Conservation (phyloP, 2,113 vertebrate species). For the Rhinopomastus cyanomelas region DNA sequence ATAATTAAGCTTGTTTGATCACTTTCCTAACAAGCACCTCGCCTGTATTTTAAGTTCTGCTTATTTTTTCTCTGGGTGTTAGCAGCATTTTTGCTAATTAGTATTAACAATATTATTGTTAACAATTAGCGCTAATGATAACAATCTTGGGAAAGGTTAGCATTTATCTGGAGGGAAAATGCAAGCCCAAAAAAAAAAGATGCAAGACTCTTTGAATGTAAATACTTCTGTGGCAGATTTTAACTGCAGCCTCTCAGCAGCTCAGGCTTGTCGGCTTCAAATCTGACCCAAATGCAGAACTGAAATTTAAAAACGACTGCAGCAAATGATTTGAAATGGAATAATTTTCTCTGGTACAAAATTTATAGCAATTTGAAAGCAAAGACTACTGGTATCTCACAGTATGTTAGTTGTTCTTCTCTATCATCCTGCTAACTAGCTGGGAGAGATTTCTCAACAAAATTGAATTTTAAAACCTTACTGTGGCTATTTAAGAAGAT, state of each 20-base stretch:
- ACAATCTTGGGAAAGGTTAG: slow-evolving; percentile 45
- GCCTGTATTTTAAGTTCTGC: slow-evolving; percentile 48
- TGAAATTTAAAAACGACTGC: slow-evolving; percentile 23
- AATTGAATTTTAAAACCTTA: background rate
- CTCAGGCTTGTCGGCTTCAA: background rate
- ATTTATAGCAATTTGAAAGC: slow-evolving; percentile 12
- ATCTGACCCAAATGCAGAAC: slow-evolving; percentile 5
- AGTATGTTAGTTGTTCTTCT: background rate
- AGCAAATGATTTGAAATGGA: background rate
- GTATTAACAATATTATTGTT: slow-evolving; percentile 65
- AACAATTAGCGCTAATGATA: slow-evolving; percentile 45
- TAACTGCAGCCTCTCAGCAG: background rate
- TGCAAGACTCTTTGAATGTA: background rate
- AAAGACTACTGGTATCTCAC: background rate
- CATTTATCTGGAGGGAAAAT: slow-evolving; percentile 44
- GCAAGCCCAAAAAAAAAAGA: background rate
- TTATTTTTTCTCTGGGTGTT: slow-evolving; percentile 22
- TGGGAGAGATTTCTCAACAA: background rate
- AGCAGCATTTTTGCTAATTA: slow-evolving; percentile 57
- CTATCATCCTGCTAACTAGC: background rate
- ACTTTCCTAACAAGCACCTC: slow-evolving; percentile 71
- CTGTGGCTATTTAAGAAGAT: background rate
- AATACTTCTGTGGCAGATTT: background rate
- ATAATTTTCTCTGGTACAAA: background rate
- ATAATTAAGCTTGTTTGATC: slow-evolving; percentile 81